Base-by-base conservation (phyloP, 1,140 invertebrate species). In the Drusus annulatus region DNA sequence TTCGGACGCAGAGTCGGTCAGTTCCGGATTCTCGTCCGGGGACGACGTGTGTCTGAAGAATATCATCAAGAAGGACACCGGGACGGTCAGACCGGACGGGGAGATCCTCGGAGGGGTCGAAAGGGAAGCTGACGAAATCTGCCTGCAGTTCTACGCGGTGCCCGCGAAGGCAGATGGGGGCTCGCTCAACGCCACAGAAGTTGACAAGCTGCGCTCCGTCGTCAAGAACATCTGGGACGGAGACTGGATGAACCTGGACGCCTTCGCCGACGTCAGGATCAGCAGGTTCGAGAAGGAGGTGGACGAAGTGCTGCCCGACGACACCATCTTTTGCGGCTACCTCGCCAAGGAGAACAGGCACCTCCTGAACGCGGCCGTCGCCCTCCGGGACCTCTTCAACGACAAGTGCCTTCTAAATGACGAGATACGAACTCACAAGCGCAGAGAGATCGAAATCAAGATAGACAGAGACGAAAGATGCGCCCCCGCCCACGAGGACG, bases 101-200 rank as follows among this genome's bases (percentile, higher is more conserved):
- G 65, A 69, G 21, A 17, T 69, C 17, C 10, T 69, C 3, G 28
- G 15, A 10, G 28, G 21, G 16, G 3, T 13, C 3, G 65, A 69
- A 45, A 16, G 3, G 2, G 10, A 36, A 6, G 13, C 8, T 16
- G 54, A 60, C n/a, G 71, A 74, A 54, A 15, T 25, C 2, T 76
- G 73, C 19, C n/a, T 76, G 16, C 73, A 56, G 13, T 76, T 76
- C 19, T 76, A 76, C 73, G 73, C 73, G 1, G 54, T 76, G 16
- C 73, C 73, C 1, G 6, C 17, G 5, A 5, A 8, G 3, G 52
- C 28, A 28, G 54, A 76, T 25, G 56, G 54, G 21, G 56, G 28
- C 19, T 7, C 23, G 13, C 17, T 76, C 8, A 31, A 15, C 15
- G 13, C 60, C 8, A 13, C 15, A 3, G 73, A 76, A 10, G 5